These are phyloP conservation scores for Heliopora coerulea DNA, from an alignment of 92 coral and sea anemone species.

Conservation along the genomic window DNA sequence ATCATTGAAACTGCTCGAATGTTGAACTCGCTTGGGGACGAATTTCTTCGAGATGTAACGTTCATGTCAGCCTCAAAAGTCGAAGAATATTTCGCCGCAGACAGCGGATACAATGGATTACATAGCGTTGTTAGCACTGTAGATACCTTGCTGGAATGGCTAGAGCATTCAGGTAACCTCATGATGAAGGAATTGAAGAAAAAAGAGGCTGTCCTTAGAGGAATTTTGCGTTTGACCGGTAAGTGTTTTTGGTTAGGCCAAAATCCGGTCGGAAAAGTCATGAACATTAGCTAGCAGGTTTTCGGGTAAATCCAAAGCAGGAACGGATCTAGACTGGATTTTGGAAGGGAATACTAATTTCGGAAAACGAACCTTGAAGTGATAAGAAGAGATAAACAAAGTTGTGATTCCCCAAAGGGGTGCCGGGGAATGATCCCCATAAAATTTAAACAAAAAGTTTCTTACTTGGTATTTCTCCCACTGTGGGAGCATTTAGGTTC, in stretches of 20 bases:
- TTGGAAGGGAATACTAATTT: too few relatives aligned
- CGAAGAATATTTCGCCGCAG: conserved; percentile 9
- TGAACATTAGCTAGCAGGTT: too few relatives aligned
- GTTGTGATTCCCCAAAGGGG: too few relatives aligned
- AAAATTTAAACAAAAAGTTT: too few relatives aligned
- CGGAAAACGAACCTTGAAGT: too few relatives aligned
- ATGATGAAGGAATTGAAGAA: neutral
- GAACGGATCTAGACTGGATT: too few relatives aligned
- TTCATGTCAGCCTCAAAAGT: neutral
- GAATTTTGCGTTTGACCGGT: neutral
- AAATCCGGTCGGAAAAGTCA: too few relatives aligned
- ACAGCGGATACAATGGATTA: neutral
- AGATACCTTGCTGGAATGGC: conserved; percentile 9
- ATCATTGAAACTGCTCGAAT: conserved; percentile 18
- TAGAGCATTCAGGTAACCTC: conserved; percentile 13
- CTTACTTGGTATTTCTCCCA: too few relatives aligned
- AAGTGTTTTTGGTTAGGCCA: neutral
- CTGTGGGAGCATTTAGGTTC: too few relatives aligned
- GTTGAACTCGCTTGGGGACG: conserved; percentile 14
- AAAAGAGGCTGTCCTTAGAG: neutral
- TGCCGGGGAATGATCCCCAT: too few relatives aligned
- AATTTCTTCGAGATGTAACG: neutral
- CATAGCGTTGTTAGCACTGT: conserved; percentile 16
- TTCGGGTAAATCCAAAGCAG: too few relatives aligned
- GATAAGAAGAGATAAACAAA: too few relatives aligned